Conservation (phyloP, 2,888 invertebrate species). For the Sarcophaga rosellei region DNA sequence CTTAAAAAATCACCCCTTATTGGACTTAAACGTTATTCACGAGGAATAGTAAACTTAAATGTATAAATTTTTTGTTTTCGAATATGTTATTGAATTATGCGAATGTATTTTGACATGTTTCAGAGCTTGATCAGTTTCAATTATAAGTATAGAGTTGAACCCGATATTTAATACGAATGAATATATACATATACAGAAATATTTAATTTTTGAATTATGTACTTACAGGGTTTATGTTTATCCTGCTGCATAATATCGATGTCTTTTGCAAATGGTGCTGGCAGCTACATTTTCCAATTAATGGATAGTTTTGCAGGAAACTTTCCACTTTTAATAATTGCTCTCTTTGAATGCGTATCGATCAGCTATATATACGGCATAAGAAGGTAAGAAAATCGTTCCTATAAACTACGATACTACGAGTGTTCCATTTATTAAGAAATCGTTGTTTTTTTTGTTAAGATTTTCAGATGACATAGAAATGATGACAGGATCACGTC, state of each 20-base stretch:
- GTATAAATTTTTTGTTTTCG: too few species aligned
- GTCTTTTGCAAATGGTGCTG: conserved; percentile 95
- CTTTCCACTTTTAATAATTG: conserved; percentile 94
- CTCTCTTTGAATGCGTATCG: conserved; percentile 94
- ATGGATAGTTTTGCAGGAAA: conserved; percentile 98
- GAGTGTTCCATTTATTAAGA: neutral
- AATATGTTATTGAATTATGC: too few species aligned
- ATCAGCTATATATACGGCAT: conserved; percentile 97
- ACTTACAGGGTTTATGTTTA: conserved; percentile 84
- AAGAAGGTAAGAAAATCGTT: conserved; percentile 84
- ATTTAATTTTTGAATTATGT: neutral
- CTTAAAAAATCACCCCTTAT: too few species aligned
- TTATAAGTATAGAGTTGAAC: too few species aligned
- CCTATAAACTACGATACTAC: neutral
- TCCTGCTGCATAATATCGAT: conserved; percentile 92
- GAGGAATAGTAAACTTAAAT: too few species aligned
- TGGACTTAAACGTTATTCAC: too few species aligned
- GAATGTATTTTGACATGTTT: too few species aligned
- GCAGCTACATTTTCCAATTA: conserved; percentile 95
- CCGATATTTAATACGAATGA: too few species aligned
- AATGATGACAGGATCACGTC: conserved; percentile 95
- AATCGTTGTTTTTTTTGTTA: conserved; percentile 36
- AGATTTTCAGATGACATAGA: conserved; percentile 97
- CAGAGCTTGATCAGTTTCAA: too few species aligned
- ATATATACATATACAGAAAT: too few species aligned